Conservation (phyloP, 2,797 vertebrate species). For the Melopsittacus undulatus region DNA sequence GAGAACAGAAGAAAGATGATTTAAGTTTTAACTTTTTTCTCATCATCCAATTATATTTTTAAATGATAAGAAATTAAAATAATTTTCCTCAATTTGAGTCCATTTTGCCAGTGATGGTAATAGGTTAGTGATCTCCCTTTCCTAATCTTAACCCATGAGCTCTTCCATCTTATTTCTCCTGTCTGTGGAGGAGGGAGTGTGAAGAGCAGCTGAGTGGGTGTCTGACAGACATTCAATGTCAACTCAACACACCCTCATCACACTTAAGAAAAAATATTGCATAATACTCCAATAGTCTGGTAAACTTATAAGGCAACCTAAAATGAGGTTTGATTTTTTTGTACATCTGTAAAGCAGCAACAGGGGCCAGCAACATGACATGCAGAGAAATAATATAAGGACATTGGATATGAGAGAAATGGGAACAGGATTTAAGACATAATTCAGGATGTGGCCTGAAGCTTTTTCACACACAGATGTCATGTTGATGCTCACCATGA, state of each 20-base stretch:
- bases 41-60: not conserved
- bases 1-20: accelerated
- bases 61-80: not conserved
- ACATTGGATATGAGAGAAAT: not conserved
- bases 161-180: not conserved
- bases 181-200: not conserved
- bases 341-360: not conserved
- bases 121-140: accelerated
- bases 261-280: not conserved
- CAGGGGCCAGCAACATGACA: not conserved
- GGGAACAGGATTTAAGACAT: not conserved
- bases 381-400: not conserved
- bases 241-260: not conserved
- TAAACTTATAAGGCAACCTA: not conserved
- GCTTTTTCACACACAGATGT: not conserved
- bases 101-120: not conserved
- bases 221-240: not conserved
- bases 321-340: not conserved
- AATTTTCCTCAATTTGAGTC: not conserved
- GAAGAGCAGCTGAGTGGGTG: not conserved
- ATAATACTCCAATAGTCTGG: not conserved
- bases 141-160: not conserved
- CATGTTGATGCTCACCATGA: not conserved
- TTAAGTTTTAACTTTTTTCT: not conserved
- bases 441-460: not conserved